Evolutionary conservation across 2,113 vertebrate species (phyloP).

Genomic region (Marcusenius ussheri): DNA sequence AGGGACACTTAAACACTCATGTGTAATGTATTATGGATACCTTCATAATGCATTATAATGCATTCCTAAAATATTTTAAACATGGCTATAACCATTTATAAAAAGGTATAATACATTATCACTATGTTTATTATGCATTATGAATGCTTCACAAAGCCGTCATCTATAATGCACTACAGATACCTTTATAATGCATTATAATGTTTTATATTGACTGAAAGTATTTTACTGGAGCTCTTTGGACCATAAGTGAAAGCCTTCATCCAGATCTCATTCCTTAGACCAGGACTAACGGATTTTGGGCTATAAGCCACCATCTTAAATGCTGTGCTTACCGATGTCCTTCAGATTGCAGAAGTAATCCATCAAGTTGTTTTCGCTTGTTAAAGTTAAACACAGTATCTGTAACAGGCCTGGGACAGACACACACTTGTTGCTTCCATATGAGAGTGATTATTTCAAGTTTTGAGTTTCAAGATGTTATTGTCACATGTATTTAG

Average conservation of each 20-base stretch:
- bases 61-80: neutral
- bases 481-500: neutral
- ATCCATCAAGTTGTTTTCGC: neutral
- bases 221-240: neutral
- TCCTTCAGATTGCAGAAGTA: neutral
- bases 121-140: neutral
- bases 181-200: neutral
- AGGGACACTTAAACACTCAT: neutral
- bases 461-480: neutral
- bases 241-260: neutral
- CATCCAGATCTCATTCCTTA: neutral
- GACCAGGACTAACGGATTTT: neutral
- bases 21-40: neutral
- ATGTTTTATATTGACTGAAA: neutral
- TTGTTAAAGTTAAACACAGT: neutral
- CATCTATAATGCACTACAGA: neutral
- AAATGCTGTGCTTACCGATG: neutral
- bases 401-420: neutral
- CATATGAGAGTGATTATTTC: neutral
- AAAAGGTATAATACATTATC: neutral
- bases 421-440: neutral
- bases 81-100: neutral
- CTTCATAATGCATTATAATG: neutral
- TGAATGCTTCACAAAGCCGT: neutral
- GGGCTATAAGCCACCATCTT: neutral